Base-by-base conservation (phyloP, 2,888 invertebrate species). In the Amiota communis region DNA sequence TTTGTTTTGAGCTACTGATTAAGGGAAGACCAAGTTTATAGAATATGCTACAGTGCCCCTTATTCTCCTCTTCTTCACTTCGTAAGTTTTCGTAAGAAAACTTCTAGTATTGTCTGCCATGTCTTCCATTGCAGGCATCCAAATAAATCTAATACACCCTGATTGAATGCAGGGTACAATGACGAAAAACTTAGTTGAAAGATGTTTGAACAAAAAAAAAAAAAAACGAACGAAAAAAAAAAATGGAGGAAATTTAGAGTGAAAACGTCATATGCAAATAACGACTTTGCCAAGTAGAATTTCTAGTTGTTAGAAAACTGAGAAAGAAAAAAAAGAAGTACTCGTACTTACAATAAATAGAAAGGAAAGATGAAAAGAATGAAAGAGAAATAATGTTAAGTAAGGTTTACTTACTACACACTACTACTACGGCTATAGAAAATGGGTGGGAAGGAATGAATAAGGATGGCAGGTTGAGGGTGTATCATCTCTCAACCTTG, bases 231-330 rank as follows among this genome's bases (percentile, higher is more conserved):
- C 1, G 10, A 11, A 15, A 23, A 1, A 3, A 23, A 20, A 59
- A 23, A 23, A 23, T 23, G 23, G 23, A 23, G 23, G 23, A 23
- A 3, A 23, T 23, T 23, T 23, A 23, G 23, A 23, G 23, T 23
- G 48, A 49, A 48, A 70, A 70, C 59, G 67, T 49, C 78, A 84
- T 76, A 81, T 83, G 83, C 78, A 78, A 77, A 80, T 83, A 83
- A 83, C 84, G 83, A 77, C 47, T 71, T 36, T n/a, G n/a, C 56
- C 11, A 72, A 53, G 64, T 36, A 13, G 13, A 8, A 67, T 51
- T 20, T 63, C 23, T 57, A 8, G 17, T 23, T 23, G 23, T 20
- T 20, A 23, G 51, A 13, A 17, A 65, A 36, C 48, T 46, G n/a
- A 36, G 8, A 53, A 56, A 17, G 12, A 59, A 46, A 15, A 51